These are phyloP conservation scores for Acromyrmex charruanus DNA, from an alignment of 1,140 invertebrate genomes.

Conservation along the genomic window DNA sequence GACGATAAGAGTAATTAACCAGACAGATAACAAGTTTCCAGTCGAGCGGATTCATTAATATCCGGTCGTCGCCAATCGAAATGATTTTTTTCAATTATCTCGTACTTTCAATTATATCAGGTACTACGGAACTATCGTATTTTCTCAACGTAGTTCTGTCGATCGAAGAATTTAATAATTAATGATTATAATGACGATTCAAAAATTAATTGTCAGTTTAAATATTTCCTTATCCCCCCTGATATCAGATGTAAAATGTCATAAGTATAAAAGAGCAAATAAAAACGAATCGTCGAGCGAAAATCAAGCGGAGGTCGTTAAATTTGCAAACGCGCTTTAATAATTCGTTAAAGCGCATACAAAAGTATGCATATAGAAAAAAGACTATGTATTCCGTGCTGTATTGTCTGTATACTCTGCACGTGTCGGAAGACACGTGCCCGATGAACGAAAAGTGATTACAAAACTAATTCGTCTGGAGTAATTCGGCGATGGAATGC, in stretches of 20 bases:
- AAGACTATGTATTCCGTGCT: neutral
- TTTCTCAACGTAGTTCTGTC: neutral
- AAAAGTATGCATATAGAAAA: neutral
- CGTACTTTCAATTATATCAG: neutral
- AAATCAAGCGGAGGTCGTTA: neutral
- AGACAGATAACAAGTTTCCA: slow-evolving; percentile 28
- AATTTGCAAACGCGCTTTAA: slow-evolving; percentile 23
- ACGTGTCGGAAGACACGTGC: neutral
- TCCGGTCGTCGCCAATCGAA: neutral
- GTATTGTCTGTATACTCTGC: neutral
- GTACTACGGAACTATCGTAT: neutral
- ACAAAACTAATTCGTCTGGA: slow-evolving; percentile 21
- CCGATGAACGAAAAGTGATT: slow-evolving; percentile 2
- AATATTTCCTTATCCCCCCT: neutral
- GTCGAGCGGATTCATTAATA: slow-evolving; percentile 35
- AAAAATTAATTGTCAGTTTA: neutral
- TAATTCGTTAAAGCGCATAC: slow-evolving; percentile 28
- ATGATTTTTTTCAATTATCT: slow-evolving; percentile 32
- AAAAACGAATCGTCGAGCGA: neutral
- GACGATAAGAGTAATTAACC: slow-evolving; percentile 51
- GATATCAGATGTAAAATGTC: neutral
- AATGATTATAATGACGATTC: neutral
- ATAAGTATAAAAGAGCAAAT: neutral
- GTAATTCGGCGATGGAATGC: slow-evolving; percentile 2
- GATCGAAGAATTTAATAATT: neutral